These are phyloP conservation scores for Cyrtodaria siliqua DNA, from an alignment of 2,888 invertebrate species.

Conservation along the genomic window DNA sequence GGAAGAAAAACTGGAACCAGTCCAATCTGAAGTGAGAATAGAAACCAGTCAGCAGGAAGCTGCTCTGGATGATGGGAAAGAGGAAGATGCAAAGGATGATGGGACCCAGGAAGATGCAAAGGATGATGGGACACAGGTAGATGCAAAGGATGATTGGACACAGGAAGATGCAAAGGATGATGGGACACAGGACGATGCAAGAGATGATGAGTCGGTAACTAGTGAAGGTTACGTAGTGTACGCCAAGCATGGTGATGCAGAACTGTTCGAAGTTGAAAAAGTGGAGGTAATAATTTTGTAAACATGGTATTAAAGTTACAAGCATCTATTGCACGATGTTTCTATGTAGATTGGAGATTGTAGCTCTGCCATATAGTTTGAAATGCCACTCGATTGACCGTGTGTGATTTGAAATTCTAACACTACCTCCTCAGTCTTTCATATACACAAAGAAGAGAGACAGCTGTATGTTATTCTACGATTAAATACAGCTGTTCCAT, in stretches of 20 bases:
- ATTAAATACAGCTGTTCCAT: too few species aligned
- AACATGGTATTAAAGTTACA: too few species aligned
- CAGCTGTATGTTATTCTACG: too few species aligned
- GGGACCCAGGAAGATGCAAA: slow-evolving; percentile 22
- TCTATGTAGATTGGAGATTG: too few species aligned
- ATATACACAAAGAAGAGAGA: too few species aligned
- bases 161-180: slow-evolving; percentile 13
- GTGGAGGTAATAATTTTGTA: too few species aligned
- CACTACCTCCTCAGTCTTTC: too few species aligned
- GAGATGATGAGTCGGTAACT: slow-evolving; percentile 15
- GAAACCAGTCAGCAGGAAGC: slow-evolving; percentile 36
- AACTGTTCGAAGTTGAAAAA: slow-evolving; percentile 40
- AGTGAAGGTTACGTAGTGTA: slow-evolving; percentile 58
- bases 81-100: slow-evolving; percentile 16
- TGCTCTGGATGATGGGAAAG: slow-evolving; percentile 19
- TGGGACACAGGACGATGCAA: slow-evolving; percentile 2
- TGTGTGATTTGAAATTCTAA: too few species aligned
- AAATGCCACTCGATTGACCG: too few species aligned
- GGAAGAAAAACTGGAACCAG: slow-evolving; percentile 38
- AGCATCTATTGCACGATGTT: too few species aligned
- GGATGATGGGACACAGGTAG: slow-evolving; percentile 37
- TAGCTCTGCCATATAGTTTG: too few species aligned
- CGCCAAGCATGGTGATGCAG: slow-evolving; percentile 47
- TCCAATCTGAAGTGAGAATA: neutral
- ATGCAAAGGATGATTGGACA: slow-evolving; percentile 1